A percentile compares a stretch with the other conserved stretches of the same genome.
Conservation (phyloP, 2,888 invertebrate species). For the Lithodes maja region DNA sequence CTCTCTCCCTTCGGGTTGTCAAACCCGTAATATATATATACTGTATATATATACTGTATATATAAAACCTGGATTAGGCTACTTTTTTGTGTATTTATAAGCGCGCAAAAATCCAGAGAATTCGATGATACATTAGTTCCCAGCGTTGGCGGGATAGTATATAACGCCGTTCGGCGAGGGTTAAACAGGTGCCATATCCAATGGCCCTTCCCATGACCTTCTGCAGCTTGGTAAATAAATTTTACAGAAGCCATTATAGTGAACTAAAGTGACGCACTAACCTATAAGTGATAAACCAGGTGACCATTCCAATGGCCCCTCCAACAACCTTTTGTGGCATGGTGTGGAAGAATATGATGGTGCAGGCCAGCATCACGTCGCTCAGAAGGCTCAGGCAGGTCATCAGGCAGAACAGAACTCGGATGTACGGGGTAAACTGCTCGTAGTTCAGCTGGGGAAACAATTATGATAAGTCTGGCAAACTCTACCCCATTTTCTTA, state of each 20-base stretch:
- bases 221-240: constrained; percentile 95
- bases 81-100: no score
- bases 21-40: no score
- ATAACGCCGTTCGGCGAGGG: no score
- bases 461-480: no score
- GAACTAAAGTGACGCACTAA: constrained; percentile 71
- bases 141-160: no score
- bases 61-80: no score
- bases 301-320: constrained; percentile 87
- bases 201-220: constrained; percentile 92
- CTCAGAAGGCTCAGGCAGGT: constrained; percentile 88
- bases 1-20: no score
- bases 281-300: constrained; percentile 93
- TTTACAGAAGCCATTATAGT: no score
- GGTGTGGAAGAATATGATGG: constrained; percentile 95
- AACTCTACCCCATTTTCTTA: no score
- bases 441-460: constrained; percentile 84
- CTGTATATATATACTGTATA: no score
- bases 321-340: constrained; percentile 96
- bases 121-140: no score
- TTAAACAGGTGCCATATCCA: constrained; percentile 93
- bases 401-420: constrained; percentile 85
- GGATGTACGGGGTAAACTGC: constrained; percentile 87
- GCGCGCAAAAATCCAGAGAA: no score
- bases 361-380: constrained; percentile 95